Evolutionary conservation across 1,140 invertebrate species (phyloP), one percentile per base, ranked within the genome.

Genomic region (Trachymyrmex cornetzi): DNA sequence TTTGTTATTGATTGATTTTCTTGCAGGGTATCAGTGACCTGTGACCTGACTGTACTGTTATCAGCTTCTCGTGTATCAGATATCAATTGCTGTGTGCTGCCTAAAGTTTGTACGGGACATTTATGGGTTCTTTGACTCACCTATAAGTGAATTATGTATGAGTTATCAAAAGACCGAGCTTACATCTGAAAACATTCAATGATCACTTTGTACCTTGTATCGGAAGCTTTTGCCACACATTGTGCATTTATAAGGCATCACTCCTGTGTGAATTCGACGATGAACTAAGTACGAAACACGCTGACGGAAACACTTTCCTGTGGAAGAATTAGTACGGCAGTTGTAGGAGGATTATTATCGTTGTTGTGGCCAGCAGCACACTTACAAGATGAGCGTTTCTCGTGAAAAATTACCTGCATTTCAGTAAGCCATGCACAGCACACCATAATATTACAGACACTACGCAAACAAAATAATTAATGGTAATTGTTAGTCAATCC

Each of bases 271-370:
- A 88, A 98, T 98, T 88, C 98, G 96, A 86, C 97, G 96, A 94
- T 98, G 98, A 2, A 98, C 98, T 89, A 98, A 95, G 94, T 98
- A 98, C 0, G 98, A 98, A 27, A 98, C 98, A 77, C 98, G 95
- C 94, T 98, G 98, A 24, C 98, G 96, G 93, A 98, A 98, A 93
- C 97, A 97, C 96, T 98, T 98, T 38, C 98, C 98, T 98, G 92
- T 30, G 95, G 96, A 89, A 88, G 91, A 92, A 92, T 74, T 74
- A 84, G 69, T 84, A 75, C 6, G 34, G 50, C 30, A 61, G 12
- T 48, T 69, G 55, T 30, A 72, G n/a, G 30, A 34, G 14, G 55
- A 75, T 74, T 61, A 74, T 53, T 34, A 24, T 64, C 57, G 22
- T 27, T 66, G 63, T 64, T 44, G 19, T 38, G 30, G 27, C 50